A percentile compares a stretch with the other conserved stretches of the same genome.
phyloP scores from a whole-genome alignment of 2,888 invertebrate species.

The Orthonevra nobilis region DNA sequence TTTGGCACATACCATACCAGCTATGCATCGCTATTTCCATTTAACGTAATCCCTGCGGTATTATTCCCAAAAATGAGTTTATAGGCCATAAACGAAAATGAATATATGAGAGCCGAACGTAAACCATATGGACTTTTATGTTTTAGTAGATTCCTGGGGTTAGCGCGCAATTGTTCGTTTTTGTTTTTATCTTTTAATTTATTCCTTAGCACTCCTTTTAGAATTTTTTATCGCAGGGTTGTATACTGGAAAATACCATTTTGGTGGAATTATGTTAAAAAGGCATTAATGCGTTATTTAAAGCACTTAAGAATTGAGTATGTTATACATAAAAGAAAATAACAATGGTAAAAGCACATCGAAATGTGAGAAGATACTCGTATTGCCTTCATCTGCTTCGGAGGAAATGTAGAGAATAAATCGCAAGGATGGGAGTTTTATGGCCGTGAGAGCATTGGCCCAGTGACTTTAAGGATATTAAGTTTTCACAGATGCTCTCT shows the following conservation, averaged over 20 bases:
- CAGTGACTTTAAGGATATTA: too few relatives aligned
- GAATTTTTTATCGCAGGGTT: conserved; percentile 4
- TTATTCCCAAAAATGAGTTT: conserved; percentile 32
- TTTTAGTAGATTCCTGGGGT: conserved; percentile 2
- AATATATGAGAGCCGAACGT: conserved; percentile 1
- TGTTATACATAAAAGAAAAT: too few relatives aligned
- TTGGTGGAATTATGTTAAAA: background rate
- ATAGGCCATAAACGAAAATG: conserved; percentile 25
- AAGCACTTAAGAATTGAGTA: too few relatives aligned
- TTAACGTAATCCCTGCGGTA: conserved; percentile 6
- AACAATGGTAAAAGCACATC: too few relatives aligned
- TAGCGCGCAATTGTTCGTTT: background rate
- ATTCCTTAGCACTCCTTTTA: conserved; percentile 1
- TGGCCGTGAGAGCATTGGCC: too few relatives aligned
- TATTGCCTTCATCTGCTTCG: too few relatives aligned
- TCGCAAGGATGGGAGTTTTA: too few relatives aligned
- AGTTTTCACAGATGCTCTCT: too few relatives aligned
- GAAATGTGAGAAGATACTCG: too few relatives aligned
- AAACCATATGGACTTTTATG: conserved; percentile 18
- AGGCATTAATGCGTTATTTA: too few relatives aligned
- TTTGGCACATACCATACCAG: background rate
- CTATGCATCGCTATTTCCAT: conserved; percentile 18
- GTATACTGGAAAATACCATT: background rate
- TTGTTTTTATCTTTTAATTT: background rate
- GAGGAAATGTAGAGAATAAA: too few relatives aligned